Evolutionary conservation across 2,888 invertebrate species (phyloP).

Genomic region (Lydus trimaculatus): DNA sequence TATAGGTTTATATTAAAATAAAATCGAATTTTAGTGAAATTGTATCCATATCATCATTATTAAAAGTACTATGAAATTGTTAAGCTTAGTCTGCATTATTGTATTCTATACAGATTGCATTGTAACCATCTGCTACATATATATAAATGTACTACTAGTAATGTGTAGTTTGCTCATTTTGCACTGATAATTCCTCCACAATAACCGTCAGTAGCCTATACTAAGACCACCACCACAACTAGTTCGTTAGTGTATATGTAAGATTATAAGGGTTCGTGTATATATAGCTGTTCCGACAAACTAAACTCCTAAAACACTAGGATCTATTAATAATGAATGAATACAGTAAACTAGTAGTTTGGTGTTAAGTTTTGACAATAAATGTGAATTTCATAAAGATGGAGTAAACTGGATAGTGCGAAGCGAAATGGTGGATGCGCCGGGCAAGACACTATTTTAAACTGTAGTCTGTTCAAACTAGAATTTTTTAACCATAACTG

Average conservation of each 20-base stretch:
- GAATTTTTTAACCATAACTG: too few relatives aligned
- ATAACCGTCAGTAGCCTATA: neutral
- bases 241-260: neutral
- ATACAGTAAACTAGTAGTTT: neutral
- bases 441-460: neutral
- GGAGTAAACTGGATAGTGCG: neutral
- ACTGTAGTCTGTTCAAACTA: too few relatives aligned
- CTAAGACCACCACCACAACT: neutral
- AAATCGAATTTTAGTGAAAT: constrained; percentile 12
- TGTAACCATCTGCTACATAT: constrained; percentile 17
- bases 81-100: constrained; percentile 22
- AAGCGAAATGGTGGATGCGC: neutral
- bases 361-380: neutral
- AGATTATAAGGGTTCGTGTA: neutral
- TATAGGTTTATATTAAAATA: constrained; percentile 17
- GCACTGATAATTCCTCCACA: constrained; percentile 10
- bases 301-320: neutral
- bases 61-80: constrained; percentile 24
- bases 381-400: neutral
- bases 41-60: constrained; percentile 23
- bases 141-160: constrained; percentile 18
- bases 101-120: constrained; percentile 20
- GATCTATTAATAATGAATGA: neutral
- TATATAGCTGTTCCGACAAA: neutral
- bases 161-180: constrained; percentile 17